Percentiles rank a stretch among this genome's conserved stretches.
Conservation (phyloP, 1,140 invertebrate species). For the Pomacea maculata region DNA sequence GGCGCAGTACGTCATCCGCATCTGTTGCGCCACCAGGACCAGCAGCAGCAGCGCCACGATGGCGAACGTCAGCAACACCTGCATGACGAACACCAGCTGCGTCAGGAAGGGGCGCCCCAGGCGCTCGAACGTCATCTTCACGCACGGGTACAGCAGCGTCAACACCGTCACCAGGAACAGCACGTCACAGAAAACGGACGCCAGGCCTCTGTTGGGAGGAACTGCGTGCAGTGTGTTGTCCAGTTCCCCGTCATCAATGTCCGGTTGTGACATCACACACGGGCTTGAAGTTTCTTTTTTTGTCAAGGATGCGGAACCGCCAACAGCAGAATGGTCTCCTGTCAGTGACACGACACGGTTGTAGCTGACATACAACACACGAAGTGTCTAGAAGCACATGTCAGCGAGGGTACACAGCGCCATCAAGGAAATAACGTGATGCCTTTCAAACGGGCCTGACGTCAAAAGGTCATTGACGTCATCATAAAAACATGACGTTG, state of each 20-base stretch:
- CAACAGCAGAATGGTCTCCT: neutral
- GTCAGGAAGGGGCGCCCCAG: neutral
- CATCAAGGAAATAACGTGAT: too few species aligned
- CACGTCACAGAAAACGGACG: slow-evolving; percentile 7
- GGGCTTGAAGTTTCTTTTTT: neutral
- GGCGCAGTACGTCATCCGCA: slow-evolving; percentile 8
- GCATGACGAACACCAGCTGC: neutral
- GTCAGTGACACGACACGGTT: neutral
- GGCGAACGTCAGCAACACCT: neutral
- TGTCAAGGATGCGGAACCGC: neutral
- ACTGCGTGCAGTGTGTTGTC: neutral
- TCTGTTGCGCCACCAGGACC: slow-evolving; percentile 14
- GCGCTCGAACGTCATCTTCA: neutral
- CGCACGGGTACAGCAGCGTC: slow-evolving; percentile 5
- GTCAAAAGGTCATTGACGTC: too few species aligned
- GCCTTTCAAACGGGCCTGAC: too few species aligned
- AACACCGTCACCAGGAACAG: slow-evolving; percentile 7
- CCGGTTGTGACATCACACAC: neutral
- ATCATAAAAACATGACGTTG: too few species aligned
- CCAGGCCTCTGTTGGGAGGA: neutral
- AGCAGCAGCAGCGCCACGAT: neutral
- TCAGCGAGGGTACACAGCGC: too few species aligned
- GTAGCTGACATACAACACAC: too few species aligned
- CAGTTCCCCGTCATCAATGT: neutral
- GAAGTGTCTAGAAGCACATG: too few species aligned